phyloP scores from a whole-genome alignment of 2,888 invertebrate genomes.

The Anthoptus insignis region DNA sequence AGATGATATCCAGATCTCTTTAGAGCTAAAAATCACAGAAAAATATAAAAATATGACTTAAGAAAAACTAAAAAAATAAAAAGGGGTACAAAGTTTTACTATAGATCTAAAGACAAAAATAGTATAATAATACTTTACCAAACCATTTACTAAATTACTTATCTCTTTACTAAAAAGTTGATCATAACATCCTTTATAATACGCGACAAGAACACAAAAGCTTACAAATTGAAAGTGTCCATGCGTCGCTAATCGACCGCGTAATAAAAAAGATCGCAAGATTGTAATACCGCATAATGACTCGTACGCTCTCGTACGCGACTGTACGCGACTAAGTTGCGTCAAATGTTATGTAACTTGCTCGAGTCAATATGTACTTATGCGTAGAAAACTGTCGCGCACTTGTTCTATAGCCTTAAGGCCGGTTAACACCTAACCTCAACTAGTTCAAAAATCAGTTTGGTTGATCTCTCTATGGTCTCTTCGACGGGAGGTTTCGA shows the following conservation, averaged over 20 bases:
- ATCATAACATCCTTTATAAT: conserved; percentile 4
- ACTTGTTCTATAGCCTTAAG: conserved; percentile 16
- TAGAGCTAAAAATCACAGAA: too few species aligned
- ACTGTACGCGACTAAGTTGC: conserved; percentile 34
- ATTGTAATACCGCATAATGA: conserved; percentile 42
- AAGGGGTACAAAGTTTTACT: too few species aligned
- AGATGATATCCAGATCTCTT: too few species aligned
- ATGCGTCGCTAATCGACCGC: conserved; percentile 50
- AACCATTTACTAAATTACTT: neutral
- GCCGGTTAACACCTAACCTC: neutral
- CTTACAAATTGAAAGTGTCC: conserved; percentile 29
- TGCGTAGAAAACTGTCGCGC: conserved; percentile 34
- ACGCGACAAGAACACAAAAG: conserved; percentile 23
- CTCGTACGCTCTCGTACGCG: conserved; percentile 18
- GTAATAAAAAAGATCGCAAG: conserved; percentile 42
- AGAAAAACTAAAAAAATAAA: too few species aligned
- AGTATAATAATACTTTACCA: too few species aligned
- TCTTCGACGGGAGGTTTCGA: too few species aligned
- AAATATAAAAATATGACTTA: too few species aligned
- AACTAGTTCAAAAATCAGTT: too few species aligned
- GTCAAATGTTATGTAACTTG: conserved; percentile 47
- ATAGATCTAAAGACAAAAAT: too few species aligned
- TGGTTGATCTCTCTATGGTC: too few species aligned
- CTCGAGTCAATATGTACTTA: conserved; percentile 25
- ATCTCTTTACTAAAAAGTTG: neutral